Evolutionary conservation across 1,140 invertebrate genomes (phyloP).

Genomic region (Venturia canescens): DNA sequence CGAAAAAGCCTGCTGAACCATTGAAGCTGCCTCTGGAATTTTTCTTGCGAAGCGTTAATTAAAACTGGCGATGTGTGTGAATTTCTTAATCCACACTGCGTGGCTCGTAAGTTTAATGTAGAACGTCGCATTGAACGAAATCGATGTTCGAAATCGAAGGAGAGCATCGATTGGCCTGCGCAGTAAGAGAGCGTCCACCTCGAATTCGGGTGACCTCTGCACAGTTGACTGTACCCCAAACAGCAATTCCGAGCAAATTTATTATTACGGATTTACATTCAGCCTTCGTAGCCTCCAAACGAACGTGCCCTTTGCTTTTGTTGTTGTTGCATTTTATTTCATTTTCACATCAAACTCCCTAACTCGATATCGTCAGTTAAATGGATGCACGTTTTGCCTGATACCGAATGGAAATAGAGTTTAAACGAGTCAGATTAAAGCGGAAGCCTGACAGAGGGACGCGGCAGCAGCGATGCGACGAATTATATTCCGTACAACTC

Average conservation of each 20-base stretch:
- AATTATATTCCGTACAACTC: too few relatives aligned
- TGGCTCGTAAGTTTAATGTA: conserved; percentile 38
- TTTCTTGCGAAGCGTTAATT: background rate
- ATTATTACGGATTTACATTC: conserved; percentile 32
- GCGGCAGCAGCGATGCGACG: too few relatives aligned
- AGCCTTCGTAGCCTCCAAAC: background rate
- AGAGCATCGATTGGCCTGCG: background rate
- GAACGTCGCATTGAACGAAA: background rate
- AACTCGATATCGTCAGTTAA: conserved; percentile 34
- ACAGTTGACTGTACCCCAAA: background rate
- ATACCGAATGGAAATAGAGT: background rate
- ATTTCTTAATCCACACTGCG: background rate
- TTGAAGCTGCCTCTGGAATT: conserved; percentile 1
- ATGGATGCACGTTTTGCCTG: background rate
- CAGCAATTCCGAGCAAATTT: conserved; percentile 26
- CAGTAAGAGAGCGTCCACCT: background rate
- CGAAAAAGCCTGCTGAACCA: too few relatives aligned
- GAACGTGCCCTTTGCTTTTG: background rate
- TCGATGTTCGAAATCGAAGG: background rate
- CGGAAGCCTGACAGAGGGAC: background rate
- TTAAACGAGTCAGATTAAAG: background rate
- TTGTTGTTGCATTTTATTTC: conserved; percentile 18
- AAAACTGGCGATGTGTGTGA: background rate
- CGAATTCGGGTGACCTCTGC: conserved; percentile 4
- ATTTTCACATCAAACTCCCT: conserved; percentile 33